Conservation (phyloP, 2,888 invertebrate genomes). For the Sinelater perroti region DNA sequence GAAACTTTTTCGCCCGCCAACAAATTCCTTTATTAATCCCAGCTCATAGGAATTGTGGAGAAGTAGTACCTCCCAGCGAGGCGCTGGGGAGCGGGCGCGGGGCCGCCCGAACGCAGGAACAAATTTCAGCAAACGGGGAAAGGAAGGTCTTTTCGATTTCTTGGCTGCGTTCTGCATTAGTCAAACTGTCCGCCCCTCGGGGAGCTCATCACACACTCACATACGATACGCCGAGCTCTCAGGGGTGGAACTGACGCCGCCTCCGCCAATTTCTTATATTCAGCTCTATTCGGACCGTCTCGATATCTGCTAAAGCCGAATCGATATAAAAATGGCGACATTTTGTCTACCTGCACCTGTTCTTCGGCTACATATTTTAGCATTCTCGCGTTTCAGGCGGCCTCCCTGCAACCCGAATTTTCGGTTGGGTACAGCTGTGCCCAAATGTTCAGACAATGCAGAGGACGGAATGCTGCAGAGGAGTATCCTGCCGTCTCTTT, state of each 20-base stretch:
- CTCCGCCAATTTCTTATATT: constrained; percentile 45
- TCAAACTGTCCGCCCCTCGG: constrained; percentile 56
- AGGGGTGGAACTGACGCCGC: constrained; percentile 53
- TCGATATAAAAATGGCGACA: constrained; percentile 57
- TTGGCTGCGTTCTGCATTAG: constrained; percentile 38
- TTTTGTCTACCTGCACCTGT: constrained; percentile 20
- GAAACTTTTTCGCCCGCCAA: too few relatives aligned
- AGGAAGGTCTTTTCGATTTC: constrained; percentile 22
- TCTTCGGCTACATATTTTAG: too few relatives aligned
- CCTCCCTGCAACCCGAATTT: too few relatives aligned
- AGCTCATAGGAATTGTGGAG: too few relatives aligned
- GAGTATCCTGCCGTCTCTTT: too few relatives aligned
- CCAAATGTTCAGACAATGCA: too few relatives aligned
- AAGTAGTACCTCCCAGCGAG: too few relatives aligned
- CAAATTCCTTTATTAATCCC: too few relatives aligned
- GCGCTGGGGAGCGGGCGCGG: too few relatives aligned
- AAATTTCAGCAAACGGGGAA: constrained; percentile 2
- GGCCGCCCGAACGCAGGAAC: not conserved
- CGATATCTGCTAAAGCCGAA: constrained; percentile 56
- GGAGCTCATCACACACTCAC: constrained; percentile 58
- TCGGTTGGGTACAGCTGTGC: too few relatives aligned
- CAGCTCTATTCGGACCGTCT: constrained; percentile 52
- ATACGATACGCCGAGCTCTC: constrained; percentile 57
- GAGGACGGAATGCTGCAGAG: too few relatives aligned
- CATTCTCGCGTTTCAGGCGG: too few relatives aligned